phyloP scores from a whole-genome alignment of 2,797 vertebrate species.

The Acipenser oxyrinchus region DNA sequence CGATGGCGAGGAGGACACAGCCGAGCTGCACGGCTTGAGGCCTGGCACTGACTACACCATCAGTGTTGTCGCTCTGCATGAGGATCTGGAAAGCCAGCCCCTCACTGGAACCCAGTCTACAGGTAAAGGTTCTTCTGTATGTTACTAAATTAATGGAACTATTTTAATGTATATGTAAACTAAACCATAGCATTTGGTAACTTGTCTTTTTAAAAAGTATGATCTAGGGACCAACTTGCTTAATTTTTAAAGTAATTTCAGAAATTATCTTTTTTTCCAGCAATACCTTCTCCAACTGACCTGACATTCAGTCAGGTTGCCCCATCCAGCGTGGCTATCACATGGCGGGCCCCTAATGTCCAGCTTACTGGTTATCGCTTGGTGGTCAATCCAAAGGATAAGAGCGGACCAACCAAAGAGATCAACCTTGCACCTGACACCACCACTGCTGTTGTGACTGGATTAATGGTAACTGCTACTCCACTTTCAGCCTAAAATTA shows the following conservation, averaged over 20 bases:
- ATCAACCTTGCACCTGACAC: conserved; percentile 81
- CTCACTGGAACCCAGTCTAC: conserved; percentile 85
- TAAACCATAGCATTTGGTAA: no score
- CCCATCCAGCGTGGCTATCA: conserved; percentile 68
- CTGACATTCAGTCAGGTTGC: conserved; percentile 71
- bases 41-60: conserved; percentile 95
- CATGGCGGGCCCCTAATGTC: conserved; percentile 72
- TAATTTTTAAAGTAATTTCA: no score
- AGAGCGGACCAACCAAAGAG: conserved; percentile 75
- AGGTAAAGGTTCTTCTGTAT: conserved; percentile 52
- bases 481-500: no score
- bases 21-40: conserved; percentile 78
- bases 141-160: no score
- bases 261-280: conserved; percentile 40
- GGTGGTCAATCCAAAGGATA: conserved; percentile 76
- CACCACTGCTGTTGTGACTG: conserved; percentile 69
- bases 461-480: conserved; percentile 75
- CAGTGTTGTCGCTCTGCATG: conserved; percentile 88
- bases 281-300: conserved; percentile 78
- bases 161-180: no score
- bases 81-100: conserved; percentile 80
- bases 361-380: conserved; percentile 81
- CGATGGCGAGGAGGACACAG: conserved; percentile 75
- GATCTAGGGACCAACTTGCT: no score
- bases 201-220: no score